These are phyloP conservation scores for Byasa hedistus DNA, from an alignment of 2,888 invertebrate species.

Conservation along the genomic window DNA sequence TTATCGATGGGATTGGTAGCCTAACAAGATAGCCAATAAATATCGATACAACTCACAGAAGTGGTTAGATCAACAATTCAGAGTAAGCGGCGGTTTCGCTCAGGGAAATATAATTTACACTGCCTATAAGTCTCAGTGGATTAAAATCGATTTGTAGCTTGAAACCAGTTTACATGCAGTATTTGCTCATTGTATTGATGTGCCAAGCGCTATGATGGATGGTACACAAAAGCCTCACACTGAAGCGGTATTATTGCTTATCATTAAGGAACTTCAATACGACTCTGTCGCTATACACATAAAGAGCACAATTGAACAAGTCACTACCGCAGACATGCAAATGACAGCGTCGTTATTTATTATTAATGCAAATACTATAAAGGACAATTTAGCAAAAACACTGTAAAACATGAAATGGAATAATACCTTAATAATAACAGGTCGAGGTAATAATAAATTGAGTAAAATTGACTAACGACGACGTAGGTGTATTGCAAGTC, in stretches of 20 bases:
- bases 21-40: slow-evolving; percentile 24
- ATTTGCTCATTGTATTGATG: slow-evolving; percentile 64
- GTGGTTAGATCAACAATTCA: slow-evolving; percentile 27
- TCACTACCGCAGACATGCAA: background rate
- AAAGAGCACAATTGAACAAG: slow-evolving; percentile 30
- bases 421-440: no score
- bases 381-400: background rate
- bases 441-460: no score
- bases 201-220: slow-evolving; percentile 61
- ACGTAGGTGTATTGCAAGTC: slow-evolving; percentile 30
- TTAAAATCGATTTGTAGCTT: slow-evolving; percentile 58
- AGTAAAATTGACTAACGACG: no score
- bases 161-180: slow-evolving; percentile 55
- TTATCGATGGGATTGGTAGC: slow-evolving; percentile 22
- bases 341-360: slow-evolving; percentile 10
- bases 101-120: slow-evolving; percentile 50
- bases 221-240: slow-evolving; percentile 42
- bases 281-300: slow-evolving; percentile 24
- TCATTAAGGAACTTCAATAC: slow-evolving; percentile 31
- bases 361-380: background rate
- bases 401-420: background rate
- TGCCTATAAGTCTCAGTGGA: slow-evolving; percentile 55
- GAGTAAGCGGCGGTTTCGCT: slow-evolving; percentile 31
- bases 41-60: slow-evolving; percentile 12
- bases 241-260: slow-evolving; percentile 35